Evolutionary conservation across 2,888 invertebrate genomes (phyloP), one percentile per base, ranked within the genome.

Genomic region (Acholoe squamosa): DNA sequence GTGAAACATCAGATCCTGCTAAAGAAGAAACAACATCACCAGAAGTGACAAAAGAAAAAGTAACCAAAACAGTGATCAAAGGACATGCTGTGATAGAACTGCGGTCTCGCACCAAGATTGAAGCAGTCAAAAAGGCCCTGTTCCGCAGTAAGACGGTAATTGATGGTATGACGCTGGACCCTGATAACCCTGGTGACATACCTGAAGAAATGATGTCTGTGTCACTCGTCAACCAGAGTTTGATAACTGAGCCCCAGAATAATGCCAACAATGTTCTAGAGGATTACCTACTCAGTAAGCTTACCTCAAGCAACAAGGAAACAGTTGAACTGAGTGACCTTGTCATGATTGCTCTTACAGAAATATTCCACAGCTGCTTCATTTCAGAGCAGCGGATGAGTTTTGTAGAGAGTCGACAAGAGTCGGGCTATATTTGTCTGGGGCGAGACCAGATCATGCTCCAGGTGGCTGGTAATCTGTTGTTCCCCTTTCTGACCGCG

Each of bases 281-380:
- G 90, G 92, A 93, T 80, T 95, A 94, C 92, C 93, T 95, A 19
- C 92, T 93, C 61, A 91, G 92, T 89, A 94, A 94, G 91, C 93
- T 95, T 89, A 91, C 92, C 84, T 67, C 91, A n/a, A 33, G 1
- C 22, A 76, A 71, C 77, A 90, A 88, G 52, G 92, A 92, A 34
- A 91, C 91, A 71, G 90, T 89, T 12, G 94, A 94, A 88, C 93
- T 94, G 14, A 92, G 89, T 54, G 95, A 94, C 84, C 90, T 91
- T 0, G 95, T 95, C 7, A 93, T 93, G 16, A 93, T 94, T 43
- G 95, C 95, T 5, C 91, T 95, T 51, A 95, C 95, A 0, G 95
- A 95, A 89, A 94, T 95, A 16, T 95, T 95, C 92, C 95, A 95
- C 91, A 95, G 95, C 92, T 95, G 95, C 93, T 95, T 94, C 91